Conservation (phyloP, 2,113 vertebrate genomes). For the Archocentrus centrarchus region DNA sequence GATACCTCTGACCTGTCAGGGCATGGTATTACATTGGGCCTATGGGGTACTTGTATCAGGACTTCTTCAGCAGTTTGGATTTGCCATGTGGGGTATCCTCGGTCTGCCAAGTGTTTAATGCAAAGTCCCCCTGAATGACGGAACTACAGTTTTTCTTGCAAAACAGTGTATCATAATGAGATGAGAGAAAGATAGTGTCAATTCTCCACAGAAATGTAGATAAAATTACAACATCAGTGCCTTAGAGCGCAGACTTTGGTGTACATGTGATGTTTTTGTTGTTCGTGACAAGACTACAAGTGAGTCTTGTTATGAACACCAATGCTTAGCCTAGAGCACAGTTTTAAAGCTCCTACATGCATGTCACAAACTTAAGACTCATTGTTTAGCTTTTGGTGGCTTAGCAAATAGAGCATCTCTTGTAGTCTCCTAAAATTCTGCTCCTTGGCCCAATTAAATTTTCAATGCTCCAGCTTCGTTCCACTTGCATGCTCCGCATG, state of each 20-base stretch:
- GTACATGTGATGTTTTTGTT: neutral
- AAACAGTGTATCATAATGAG: neutral
- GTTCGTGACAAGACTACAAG: neutral
- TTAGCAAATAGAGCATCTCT: constrained; percentile 35
- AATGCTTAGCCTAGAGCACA: neutral
- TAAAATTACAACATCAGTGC: neutral
- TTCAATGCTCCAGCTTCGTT: constrained; percentile 49
- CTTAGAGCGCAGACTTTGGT: neutral
- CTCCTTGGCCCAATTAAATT: constrained; percentile 56
- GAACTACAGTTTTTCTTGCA: neutral
- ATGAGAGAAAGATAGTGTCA: neutral
- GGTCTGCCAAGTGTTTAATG: neutral
- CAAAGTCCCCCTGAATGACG: neutral
- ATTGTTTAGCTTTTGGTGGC: neutral
- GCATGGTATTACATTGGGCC: neutral
- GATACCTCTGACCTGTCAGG: neutral
- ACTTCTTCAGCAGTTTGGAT: neutral
- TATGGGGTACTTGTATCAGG: neutral
- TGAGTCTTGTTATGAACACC: neutral
- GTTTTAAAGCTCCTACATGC: neutral
- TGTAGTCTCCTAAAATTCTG: constrained; percentile 29
- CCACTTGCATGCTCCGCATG: constrained; percentile 50
- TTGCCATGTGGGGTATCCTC: neutral
- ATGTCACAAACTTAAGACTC: constrained; percentile 9
- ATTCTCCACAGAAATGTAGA: neutral